Conservation (phyloP, 2,797 vertebrate species). For the Crenuchus spilurus region DNA sequence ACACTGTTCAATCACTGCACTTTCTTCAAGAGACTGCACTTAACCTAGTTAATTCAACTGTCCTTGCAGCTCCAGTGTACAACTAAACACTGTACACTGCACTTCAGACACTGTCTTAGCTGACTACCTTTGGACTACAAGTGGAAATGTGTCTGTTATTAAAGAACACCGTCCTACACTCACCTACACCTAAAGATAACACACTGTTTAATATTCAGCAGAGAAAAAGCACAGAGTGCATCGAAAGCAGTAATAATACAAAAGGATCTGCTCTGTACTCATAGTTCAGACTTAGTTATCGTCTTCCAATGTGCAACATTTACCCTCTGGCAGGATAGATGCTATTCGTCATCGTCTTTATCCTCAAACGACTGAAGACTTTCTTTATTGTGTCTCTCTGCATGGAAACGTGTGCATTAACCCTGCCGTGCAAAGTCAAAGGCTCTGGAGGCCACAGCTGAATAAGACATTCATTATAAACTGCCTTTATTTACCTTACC, state of each 20-base stretch:
- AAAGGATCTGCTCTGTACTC: neutral
- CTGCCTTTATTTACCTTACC: slow-evolving; percentile 1
- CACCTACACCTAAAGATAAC: no score
- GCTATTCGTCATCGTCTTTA: neutral
- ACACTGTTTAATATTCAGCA: no score
- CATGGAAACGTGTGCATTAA: slow-evolving; percentile 23
- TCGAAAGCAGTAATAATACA: neutral
- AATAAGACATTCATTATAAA: slow-evolving; percentile 24
- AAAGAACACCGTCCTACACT: no score
- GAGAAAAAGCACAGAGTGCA: no score
- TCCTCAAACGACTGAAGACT: neutral
- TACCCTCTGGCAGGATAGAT: neutral
- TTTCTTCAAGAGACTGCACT: no score
- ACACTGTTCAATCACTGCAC: no score
- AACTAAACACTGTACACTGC: no score
- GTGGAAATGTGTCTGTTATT: no score
- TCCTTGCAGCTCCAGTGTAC: no score
- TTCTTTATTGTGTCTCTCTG: slow-evolving; percentile 10
- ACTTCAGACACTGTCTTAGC: no score
- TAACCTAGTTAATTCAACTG: no score
- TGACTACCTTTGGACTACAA: no score
- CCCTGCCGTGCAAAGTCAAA: neutral
- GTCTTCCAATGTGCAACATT: neutral
- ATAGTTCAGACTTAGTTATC: neutral
- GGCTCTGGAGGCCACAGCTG: slow-evolving; percentile 16